Evolutionary conservation across 2,888 invertebrate species (phyloP).

Genomic region (Caenorhabditis imperialis): DNA sequence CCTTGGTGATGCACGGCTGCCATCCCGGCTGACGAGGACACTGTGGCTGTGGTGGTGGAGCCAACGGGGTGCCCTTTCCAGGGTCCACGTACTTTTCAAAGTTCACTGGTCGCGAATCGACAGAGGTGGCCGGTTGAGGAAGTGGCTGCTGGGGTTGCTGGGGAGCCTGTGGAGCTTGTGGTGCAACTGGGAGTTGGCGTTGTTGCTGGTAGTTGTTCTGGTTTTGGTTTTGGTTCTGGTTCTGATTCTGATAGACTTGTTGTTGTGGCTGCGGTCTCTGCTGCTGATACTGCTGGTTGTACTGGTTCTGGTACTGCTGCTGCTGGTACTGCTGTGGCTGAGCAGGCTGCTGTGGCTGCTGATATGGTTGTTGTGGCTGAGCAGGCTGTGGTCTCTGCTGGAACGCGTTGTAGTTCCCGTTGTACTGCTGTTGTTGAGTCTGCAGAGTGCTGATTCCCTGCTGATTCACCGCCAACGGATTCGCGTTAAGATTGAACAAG

Average conservation of each 20-base stretch:
- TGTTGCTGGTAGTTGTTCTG: constrained; percentile 43
- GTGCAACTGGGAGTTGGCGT: constrained; percentile 37
- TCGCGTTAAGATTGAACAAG: constrained; percentile 50
- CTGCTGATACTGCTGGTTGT: constrained; percentile 17
- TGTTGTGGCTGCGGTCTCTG: constrained; percentile 37
- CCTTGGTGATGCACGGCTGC: constrained; percentile 76
- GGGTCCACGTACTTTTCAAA: constrained; percentile 60
- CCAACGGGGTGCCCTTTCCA: constrained; percentile 52
- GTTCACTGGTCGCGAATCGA: constrained; percentile 59
- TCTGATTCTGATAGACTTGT: constrained; percentile 20
- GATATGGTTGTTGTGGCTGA: constrained; percentile 28
- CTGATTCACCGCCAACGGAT: constrained; percentile 41
- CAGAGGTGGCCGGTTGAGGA: constrained; percentile 43
- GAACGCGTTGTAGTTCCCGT: constrained; percentile 22
- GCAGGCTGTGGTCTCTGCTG: constrained; percentile 32
- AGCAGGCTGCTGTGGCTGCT: constrained; percentile 28
- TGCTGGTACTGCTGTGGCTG: constrained; percentile 29
- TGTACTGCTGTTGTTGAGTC: constrained; percentile 46
- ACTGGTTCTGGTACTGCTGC: constrained; percentile 34
- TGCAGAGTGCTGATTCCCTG: constrained; percentile 48
- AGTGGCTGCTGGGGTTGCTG: constrained; percentile 50
- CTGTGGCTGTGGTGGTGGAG: constrained; percentile 45
- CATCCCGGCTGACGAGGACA: constrained; percentile 77
- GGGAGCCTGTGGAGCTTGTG: constrained; percentile 43
- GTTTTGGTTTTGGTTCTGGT: constrained; percentile 26